Evolutionary conservation across 2,797 vertebrate genomes (phyloP).

Genomic region (Spinus olivaceus): DNA sequence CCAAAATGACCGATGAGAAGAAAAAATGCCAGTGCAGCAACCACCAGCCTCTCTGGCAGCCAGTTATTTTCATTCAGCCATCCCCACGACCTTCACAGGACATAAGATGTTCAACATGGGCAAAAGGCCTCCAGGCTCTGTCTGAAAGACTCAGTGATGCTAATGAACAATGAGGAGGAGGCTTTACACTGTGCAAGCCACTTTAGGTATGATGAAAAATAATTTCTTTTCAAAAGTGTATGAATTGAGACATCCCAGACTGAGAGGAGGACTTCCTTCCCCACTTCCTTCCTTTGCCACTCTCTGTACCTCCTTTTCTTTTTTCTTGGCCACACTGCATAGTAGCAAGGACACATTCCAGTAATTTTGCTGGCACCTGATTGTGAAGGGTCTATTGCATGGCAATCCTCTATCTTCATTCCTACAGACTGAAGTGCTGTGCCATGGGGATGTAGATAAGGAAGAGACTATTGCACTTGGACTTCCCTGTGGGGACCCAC

Average conservation of each 20-base stretch:
- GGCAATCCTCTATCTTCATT: background rate
- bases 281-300: background rate
- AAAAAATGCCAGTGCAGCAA: background rate
- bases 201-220: background rate
- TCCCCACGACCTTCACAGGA: accelerated
- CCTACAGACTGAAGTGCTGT: background rate
- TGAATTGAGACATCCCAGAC: background rate
- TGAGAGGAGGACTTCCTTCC: background rate
- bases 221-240: background rate
- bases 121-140: background rate
- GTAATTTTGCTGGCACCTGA: background rate
- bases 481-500: background rate
- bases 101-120: accelerated
- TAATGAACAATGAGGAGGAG: background rate
- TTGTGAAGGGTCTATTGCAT: background rate
- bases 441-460: background rate
- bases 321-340: background rate
- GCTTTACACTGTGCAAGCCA: background rate
- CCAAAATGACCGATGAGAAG: background rate
- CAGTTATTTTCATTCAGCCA: background rate
- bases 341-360: background rate
- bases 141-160: background rate
- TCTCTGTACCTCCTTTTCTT: background rate
- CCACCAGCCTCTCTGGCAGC: background rate
- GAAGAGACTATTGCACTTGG: background rate